Evolutionary conservation across 2,888 invertebrate genomes (phyloP).

Genomic region (Drosophila robusta): DNA sequence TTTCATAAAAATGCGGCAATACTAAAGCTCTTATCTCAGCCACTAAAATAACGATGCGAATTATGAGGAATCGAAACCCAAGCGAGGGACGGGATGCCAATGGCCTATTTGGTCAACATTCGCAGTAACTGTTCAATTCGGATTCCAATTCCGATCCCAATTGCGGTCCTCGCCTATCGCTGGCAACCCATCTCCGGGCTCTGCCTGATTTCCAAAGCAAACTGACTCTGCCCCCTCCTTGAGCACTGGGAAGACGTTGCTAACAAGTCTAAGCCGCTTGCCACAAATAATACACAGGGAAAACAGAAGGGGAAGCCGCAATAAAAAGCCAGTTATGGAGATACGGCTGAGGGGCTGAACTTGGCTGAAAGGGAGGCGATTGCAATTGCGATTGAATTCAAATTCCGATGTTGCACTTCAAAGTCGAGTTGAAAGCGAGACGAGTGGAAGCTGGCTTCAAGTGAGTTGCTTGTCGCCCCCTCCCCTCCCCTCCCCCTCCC

Average conservation of each 20-base stretch:
- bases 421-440: conserved; percentile 58
- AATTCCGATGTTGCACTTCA: conserved; percentile 70
- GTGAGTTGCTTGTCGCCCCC: conserved; percentile 22
- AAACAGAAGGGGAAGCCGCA: conserved; percentile 29
- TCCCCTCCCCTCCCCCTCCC: background rate
- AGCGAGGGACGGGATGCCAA: conserved; percentile 1
- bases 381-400: conserved; percentile 72
- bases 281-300: conserved; percentile 35
- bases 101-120: conserved; percentile 32
- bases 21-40: background rate
- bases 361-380: conserved; percentile 39
- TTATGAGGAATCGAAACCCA: conserved; percentile 37
- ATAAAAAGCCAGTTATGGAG: conserved; percentile 45
- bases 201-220: conserved; percentile 32
- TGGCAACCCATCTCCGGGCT: conserved; percentile 48
- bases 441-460: conserved; percentile 48
- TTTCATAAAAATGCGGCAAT: conserved; percentile 41
- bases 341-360: too few species aligned
- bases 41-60: conserved; percentile 16
- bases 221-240: background rate
- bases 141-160: conserved; percentile 16
- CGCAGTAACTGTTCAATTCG: conserved; percentile 25
- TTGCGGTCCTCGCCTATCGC: conserved; percentile 36
- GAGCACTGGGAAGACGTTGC: conserved; percentile 62
- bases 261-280: conserved; percentile 68